Conservation (phyloP, 2,113 vertebrate genomes). For the Oryzias javanicus region DNA sequence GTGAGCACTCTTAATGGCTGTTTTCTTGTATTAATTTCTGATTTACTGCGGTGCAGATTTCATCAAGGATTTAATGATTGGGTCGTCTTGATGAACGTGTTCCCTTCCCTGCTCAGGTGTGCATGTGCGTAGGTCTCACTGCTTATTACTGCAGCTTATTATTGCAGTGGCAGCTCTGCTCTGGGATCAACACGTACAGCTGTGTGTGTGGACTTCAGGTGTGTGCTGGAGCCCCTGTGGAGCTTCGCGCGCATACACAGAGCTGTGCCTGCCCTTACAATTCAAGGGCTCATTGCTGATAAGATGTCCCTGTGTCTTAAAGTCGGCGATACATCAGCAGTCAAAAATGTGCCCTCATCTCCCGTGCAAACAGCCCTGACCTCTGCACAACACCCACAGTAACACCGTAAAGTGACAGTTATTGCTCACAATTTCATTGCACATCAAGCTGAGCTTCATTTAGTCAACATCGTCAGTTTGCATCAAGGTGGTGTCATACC, state of each 20-base stretch:
- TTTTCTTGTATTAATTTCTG: constrained; percentile 27
- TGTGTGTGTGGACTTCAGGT: constrained; percentile 4
- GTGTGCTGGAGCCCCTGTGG: background rate
- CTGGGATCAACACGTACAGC: background rate
- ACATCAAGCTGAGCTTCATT: constrained; percentile 27
- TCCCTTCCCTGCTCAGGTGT: background rate
- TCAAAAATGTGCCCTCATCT: constrained; percentile 58
- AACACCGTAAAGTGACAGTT: constrained; percentile 45
- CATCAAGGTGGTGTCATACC: background rate
- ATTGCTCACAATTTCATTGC: constrained; percentile 36
- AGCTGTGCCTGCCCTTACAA: constrained; percentile 35
- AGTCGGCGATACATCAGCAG: constrained; percentile 60
- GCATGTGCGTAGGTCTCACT: background rate
- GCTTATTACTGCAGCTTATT: background rate
- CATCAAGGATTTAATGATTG: constrained; percentile 14
- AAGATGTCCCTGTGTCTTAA: constrained; percentile 55
- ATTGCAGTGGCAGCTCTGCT: background rate
- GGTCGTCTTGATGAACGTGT: background rate
- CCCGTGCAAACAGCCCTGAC: constrained; percentile 64
- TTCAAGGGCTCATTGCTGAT: constrained; percentile 46
- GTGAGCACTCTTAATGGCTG: constrained; percentile 13
- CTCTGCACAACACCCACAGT: constrained; percentile 50
- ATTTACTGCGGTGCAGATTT: constrained; percentile 13
- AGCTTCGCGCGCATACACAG: constrained; percentile 7
- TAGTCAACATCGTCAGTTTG: background rate